These are phyloP conservation scores for Trematomus bernacchii DNA, from an alignment of 2,797 vertebrate species.

Conservation along the genomic window DNA sequence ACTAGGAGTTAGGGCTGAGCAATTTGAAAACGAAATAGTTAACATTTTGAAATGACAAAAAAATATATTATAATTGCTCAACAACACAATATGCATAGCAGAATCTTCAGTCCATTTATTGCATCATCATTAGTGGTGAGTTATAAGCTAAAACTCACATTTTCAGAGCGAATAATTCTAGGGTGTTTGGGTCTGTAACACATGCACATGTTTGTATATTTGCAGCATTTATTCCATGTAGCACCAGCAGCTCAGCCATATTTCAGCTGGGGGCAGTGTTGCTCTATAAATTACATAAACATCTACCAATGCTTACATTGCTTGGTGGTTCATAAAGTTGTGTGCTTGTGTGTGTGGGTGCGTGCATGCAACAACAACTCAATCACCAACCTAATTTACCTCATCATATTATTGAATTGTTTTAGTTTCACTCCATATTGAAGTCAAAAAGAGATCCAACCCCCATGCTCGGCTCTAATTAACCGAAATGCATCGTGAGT, in stretches of 20 bases:
- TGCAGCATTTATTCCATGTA: background rate
- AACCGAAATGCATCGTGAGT: conserved; percentile 40
- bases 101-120: background rate
- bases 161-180: background rate
- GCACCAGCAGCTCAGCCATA: conserved; percentile 26
- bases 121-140: background rate
- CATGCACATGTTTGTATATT: background rate
- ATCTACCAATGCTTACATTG: background rate
- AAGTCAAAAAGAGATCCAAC: conserved; percentile 43
- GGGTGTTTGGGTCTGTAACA: background rate
- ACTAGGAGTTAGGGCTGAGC: background rate
- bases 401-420: conserved; percentile 59
- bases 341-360: background rate
- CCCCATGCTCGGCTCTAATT: conserved; percentile 40
- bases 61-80: background rate
- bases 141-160: conserved; percentile 7
- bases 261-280: conserved; percentile 80
- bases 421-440: conserved; percentile 45
- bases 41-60: background rate
- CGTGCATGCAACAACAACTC: conserved; percentile 33
- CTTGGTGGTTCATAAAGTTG: conserved; percentile 30
- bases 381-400: conserved; percentile 54
- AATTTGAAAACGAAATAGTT: background rate
- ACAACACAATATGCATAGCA: background rate
- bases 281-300: conserved; percentile 57